A percentile compares a stretch with the other conserved stretches of the same genome.
Evolutionary conservation across 2,888 invertebrate genomes (phyloP).

Genomic region (Chydorus sphaericus): DNA sequence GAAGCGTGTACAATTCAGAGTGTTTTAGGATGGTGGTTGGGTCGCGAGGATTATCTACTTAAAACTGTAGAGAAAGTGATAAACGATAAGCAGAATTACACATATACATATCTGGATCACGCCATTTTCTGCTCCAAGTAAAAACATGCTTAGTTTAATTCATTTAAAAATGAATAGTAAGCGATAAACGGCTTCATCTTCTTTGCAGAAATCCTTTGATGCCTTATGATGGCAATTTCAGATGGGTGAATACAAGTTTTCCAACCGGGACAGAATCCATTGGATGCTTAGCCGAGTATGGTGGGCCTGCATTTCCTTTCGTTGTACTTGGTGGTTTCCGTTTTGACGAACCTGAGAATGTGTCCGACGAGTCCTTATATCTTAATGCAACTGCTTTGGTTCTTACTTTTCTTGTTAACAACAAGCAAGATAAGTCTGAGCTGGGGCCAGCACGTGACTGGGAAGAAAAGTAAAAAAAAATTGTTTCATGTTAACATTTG

Average conservation of each 20-base stretch:
- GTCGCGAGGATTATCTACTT: constrained; percentile 28
- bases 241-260: constrained; percentile 24
- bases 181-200: too few relatives aligned
- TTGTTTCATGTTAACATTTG: constrained; percentile 5
- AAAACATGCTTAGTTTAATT: background rate
- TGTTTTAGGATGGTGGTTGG: constrained; percentile 80
- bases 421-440: constrained; percentile 54
- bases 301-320: constrained; percentile 84
- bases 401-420: constrained; percentile 77
- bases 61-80: constrained; percentile 7
- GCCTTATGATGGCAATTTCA: constrained; percentile 29
- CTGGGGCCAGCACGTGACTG: constrained; percentile 63
- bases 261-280: constrained; percentile 21
- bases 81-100: constrained; percentile 20
- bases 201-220: constrained; percentile 39
- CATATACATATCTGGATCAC: constrained; percentile 51
- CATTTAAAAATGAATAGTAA: too few relatives aligned
- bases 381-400: constrained; percentile 71
- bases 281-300: constrained; percentile 69
- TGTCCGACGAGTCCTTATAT: constrained; percentile 38
- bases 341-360: constrained; percentile 17
- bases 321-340: constrained; percentile 80
- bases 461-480: constrained; percentile 52
- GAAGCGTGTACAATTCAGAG: constrained; percentile 74
- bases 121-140: constrained; percentile 56